Conservation (phyloP, 1,140 invertebrate genomes). For the Penaeus japonicus region DNA sequence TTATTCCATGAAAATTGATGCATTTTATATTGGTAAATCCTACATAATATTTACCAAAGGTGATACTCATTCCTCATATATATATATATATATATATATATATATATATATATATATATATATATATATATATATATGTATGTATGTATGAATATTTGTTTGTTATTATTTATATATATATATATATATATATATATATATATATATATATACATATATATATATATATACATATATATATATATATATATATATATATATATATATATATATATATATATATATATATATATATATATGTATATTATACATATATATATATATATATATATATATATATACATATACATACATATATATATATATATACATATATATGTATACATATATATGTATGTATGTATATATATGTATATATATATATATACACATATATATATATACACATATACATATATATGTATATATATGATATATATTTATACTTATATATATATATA, state of each 20-base stretch:
- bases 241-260: not conserved
- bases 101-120: no score
- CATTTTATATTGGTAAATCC: no score
- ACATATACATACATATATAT: not conserved
- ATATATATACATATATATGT: not conserved
- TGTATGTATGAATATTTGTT: not conserved
- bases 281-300: not conserved
- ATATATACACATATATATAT: conserved; percentile 3
- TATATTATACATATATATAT: conserved; percentile 14
- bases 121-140: not conserved
- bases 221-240: no score
- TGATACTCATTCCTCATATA: no score
- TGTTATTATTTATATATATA: not conserved
- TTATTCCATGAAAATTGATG: no score
- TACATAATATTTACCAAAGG: no score
- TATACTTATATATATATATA: not conserved
- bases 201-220: not conserved
- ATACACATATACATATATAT: not conserved
- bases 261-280: not conserved
- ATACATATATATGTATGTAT: not conserved
- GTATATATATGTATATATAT: not conserved
- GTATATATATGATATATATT: not conserved
- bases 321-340: not conserved
- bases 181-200: not conserved
- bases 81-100: no score